Conservation (phyloP, 2,797 vertebrate species). For the Podargus strigoides region DNA sequence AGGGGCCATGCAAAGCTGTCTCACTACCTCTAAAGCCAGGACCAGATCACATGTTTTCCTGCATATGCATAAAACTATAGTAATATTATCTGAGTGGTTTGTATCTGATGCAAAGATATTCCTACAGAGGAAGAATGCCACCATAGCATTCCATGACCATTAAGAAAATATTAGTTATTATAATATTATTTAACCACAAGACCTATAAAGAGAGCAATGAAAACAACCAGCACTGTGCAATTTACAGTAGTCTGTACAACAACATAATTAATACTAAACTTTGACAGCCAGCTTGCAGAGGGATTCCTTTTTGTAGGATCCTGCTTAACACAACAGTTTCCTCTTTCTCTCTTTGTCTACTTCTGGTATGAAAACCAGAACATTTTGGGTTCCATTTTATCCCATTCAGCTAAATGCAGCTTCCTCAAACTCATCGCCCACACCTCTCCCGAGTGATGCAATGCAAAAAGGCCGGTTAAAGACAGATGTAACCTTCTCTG, state of each 20-base stretch:
- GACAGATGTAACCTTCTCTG: not conserved
- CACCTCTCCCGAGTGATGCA: not conserved
- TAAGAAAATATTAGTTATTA: not conserved
- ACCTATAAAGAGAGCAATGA: not conserved
- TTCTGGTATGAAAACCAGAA: not conserved
- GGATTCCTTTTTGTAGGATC: not conserved
- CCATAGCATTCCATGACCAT: not conserved
- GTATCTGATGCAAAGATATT: not conserved
- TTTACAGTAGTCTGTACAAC: not conserved
- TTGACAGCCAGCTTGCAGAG: not conserved
- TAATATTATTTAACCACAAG: not conserved
- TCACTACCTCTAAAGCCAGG: not conserved
- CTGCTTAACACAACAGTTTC: not conserved
- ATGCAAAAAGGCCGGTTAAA: not conserved
- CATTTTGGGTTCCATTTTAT: not conserved
- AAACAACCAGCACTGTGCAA: not conserved
- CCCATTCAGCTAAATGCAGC: constrained; percentile 39
- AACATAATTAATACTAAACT: not conserved
- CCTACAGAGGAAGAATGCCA: not conserved
- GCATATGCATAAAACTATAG: not conserved
- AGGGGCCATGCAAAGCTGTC: not conserved
- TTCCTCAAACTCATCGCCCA: not conserved
- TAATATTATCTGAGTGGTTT: not conserved
- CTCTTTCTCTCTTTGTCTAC: not conserved
- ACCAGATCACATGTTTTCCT: not conserved